Evolutionary conservation across 2,797 vertebrate genomes (phyloP), one percentile per base, ranked within the genome.

Genomic region (Enteromius argenteus): DNA sequence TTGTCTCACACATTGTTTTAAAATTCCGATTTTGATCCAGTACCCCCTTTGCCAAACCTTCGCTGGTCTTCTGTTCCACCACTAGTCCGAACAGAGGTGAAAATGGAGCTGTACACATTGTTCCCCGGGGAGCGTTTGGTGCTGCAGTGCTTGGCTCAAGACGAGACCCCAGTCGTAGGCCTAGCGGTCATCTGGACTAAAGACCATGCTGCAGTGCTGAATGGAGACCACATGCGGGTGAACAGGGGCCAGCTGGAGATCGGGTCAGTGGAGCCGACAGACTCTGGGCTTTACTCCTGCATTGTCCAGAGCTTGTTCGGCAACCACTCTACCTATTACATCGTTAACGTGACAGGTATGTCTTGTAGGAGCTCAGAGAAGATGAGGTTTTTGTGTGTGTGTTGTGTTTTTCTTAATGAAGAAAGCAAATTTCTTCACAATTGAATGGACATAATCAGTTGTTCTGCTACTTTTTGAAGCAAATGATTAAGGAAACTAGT

Each of bases 181-280:
- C 62, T 30, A n/a, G 46, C 95, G 66, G 96, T 98, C 94, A 97
- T 95, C 94, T 99, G 97, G 98, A 97, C 97, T 90, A 98, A 97
- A 87, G 96, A 99, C 56, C 95, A 96, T 39, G 90, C 93, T 49
- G 92, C 93, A 78, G 93, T 98, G 81, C 89, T 88, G 6, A 96
- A 97, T 79, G 96, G 96, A 89, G 97, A 98, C 91, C 97, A 97
- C 76, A 95, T 95, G 0, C 96, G 88, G 89, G 96, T 99, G 89
- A 96, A 94, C 0, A 95, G 91, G 11, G 96, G 95, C 85, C 95
- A 96, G 92, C 95, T 99, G 91, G 96, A 97, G 95, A 97, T 99
- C 64, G 96, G 96, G 94, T 91, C 94, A 0, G 96, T 96, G 66
- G 96, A 96, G 90, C 94, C 94, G 35, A 90, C 95, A 0, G 98